A percentile compares a stretch with the other conserved stretches of the same genome.
phyloP scores from a whole-genome alignment of 2,113 vertebrate species.

The Lepus americanus region DNA sequence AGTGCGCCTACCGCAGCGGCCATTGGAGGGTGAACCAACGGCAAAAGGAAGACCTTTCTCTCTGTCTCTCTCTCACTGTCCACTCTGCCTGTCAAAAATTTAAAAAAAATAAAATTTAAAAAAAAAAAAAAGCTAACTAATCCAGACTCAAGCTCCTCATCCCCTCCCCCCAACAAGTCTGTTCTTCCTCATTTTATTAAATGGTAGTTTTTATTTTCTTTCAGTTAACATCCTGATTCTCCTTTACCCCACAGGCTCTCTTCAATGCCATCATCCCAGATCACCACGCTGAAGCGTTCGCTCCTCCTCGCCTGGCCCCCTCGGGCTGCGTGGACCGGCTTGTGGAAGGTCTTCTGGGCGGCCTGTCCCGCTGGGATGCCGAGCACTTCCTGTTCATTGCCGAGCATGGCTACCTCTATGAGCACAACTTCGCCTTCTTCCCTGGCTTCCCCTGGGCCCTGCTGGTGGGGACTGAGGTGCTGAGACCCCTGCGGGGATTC shows the following conservation, averaged over 20 bases:
- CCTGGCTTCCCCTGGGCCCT: slow-evolving; percentile 93
- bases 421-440: slow-evolving; percentile 98
- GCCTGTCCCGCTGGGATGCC: slow-evolving; percentile 95
- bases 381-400: slow-evolving; percentile 98
- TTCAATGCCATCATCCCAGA: slow-evolving; percentile 95
- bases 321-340: slow-evolving; percentile 86
- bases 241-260: slow-evolving; percentile 87
- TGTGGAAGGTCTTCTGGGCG: slow-evolving; percentile 92
- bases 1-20: too few species aligned
- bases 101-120: too few species aligned
- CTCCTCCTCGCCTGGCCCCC: slow-evolving; percentile 89
- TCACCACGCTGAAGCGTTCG: slow-evolving; percentile 95
- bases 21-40: too few species aligned
- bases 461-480: slow-evolving; percentile 83
- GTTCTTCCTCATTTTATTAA: slow-evolving; percentile 58
- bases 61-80: too few species aligned
- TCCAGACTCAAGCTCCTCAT: neutral
- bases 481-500: slow-evolving; percentile 88
- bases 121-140: neutral
- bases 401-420: slow-evolving; percentile 94
- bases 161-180: neutral
- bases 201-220: slow-evolving; percentile 52
- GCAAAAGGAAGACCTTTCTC: too few species aligned
- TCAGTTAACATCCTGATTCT: slow-evolving; percentile 46
- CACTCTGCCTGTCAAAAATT: too few species aligned